Conservation (phyloP, 2,888 invertebrate genomes). For the Chydorus sphaericus region DNA sequence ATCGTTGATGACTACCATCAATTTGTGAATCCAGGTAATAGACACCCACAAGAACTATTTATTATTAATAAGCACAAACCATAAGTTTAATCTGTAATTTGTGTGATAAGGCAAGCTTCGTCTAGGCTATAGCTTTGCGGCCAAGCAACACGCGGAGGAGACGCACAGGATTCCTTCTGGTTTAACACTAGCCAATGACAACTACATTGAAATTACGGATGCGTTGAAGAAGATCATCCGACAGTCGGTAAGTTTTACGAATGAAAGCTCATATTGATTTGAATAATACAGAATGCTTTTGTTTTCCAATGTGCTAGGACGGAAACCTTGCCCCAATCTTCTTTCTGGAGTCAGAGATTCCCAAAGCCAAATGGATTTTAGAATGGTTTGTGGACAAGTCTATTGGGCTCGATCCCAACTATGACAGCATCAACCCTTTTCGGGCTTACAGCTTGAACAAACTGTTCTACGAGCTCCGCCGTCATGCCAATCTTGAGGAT, state of each 20-base stretch:
- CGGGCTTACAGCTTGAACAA: conserved; percentile 11
- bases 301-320: not conserved
- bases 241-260: not conserved
- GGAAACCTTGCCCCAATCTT: not conserved
- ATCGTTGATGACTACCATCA: conserved; percentile 17
- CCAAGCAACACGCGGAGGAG: conserved; percentile 8
- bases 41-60: no score
- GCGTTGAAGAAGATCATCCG: not conserved
- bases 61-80: not conserved
- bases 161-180: conserved; percentile 15
- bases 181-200: not conserved
- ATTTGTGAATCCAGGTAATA: conserved; percentile 21
- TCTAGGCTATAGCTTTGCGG: conserved; percentile 12
- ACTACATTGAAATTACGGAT: conserved; percentile 3
- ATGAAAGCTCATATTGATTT: no score
- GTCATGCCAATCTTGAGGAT: conserved; percentile 1
- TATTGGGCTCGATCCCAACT: not conserved
- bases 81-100: not conserved
- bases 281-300: not conserved
- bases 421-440: not conserved
- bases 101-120: conserved; percentile 12
- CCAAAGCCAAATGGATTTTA: not conserved
- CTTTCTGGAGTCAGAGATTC: not conserved
- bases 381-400: not conserved
- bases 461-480: conserved; percentile 12